Evolutionary conservation across 2,888 invertebrate species (phyloP).

Genomic region (Papilio gigon): DNA sequence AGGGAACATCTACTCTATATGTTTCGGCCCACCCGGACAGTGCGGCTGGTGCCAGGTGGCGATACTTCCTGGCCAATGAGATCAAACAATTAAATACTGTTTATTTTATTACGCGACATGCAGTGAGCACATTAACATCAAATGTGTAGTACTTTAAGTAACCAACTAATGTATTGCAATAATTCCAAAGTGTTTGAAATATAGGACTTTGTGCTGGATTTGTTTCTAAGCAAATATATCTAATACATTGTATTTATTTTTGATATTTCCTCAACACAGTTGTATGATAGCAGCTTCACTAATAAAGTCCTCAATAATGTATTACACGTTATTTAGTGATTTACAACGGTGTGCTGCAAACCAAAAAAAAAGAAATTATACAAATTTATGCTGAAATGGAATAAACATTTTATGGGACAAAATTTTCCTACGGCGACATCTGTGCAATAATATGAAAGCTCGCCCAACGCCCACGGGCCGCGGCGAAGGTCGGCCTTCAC

Average conservation of each 20-base stretch:
- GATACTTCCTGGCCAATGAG: slow-evolving; percentile 16
- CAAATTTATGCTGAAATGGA: too few species aligned
- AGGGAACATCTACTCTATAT: background rate
- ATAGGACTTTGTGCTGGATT: slow-evolving; percentile 3
- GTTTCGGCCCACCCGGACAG: too few species aligned
- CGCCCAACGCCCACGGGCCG: background rate
- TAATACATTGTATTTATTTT: background rate
- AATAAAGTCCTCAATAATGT: too few species aligned
- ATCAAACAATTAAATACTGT: background rate
- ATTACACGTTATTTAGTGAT: background rate
- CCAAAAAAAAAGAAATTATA: background rate
- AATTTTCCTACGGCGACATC: background rate
- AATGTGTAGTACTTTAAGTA: background rate
- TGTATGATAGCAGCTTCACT: too few species aligned
- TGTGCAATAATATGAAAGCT: background rate
- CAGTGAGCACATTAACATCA: background rate
- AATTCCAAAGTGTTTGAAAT: background rate
- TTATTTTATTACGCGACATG: background rate
- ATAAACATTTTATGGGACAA: background rate
- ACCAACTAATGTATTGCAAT: background rate
- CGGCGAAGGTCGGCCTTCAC: background rate
- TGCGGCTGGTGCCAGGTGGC: too few species aligned
- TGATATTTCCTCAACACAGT: background rate
- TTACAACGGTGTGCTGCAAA: background rate
- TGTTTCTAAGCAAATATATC: slow-evolving; percentile 2